Evolutionary conservation across 2,888 invertebrate genomes (phyloP).

Genomic region (Leptodirus hochenwartii): DNA sequence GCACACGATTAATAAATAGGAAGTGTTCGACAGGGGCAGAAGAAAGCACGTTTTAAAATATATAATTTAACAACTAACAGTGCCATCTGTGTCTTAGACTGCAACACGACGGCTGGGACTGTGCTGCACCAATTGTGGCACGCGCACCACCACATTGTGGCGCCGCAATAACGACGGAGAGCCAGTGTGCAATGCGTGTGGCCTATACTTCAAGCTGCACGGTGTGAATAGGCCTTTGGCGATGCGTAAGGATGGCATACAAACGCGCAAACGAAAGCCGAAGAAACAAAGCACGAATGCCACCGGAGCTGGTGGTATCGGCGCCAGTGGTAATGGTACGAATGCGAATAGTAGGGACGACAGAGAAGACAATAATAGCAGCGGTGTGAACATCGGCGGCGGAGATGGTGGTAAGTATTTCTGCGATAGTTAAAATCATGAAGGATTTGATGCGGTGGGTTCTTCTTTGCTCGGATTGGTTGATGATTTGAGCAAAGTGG

Average conservation of each 20-base stretch:
- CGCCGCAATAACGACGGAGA: constrained; percentile 94
- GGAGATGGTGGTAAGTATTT: constrained; percentile 2
- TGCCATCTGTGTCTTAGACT: constrained; percentile 48
- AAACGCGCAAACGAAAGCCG: constrained; percentile 87
- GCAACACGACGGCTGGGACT: constrained; percentile 77
- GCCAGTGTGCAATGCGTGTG: constrained; percentile 97
- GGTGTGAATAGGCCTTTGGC: constrained; percentile 82
- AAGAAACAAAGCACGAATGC: constrained; percentile 39
- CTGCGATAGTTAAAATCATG: no score
- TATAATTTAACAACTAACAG: no score
- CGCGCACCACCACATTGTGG: constrained; percentile 96
- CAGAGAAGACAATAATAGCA: background rate
- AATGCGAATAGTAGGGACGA: constrained; percentile 8
- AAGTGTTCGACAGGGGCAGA: no score
- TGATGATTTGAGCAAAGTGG: no score
- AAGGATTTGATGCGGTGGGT: no score
- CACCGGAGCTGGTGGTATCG: constrained; percentile 10
- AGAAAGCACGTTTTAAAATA: no score
- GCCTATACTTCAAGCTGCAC: constrained; percentile 90
- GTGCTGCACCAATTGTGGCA: constrained; percentile 92
- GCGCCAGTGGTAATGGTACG: constrained; percentile 30
- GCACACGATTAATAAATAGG: no score
- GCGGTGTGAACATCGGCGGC: background rate
- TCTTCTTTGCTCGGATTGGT: no score
- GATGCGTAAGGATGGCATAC: constrained; percentile 93